phyloP scores from a whole-genome alignment of 1,140 invertebrate species.

The Polyergus mexicanus region DNA sequence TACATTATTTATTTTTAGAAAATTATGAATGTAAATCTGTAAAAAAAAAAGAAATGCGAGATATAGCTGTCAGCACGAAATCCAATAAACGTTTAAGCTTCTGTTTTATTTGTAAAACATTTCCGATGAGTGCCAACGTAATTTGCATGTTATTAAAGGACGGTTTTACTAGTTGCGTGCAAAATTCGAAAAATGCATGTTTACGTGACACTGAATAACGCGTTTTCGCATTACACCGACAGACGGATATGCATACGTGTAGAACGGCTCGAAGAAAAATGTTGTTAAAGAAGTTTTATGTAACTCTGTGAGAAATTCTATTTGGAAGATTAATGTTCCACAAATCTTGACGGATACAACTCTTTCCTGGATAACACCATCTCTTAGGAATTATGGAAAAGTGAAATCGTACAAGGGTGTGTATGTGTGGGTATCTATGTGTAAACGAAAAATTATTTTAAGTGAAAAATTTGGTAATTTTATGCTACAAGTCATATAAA shows the following conservation, averaged over 20 bases:
- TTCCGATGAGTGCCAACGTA: constrained; percentile 52
- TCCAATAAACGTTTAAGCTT: constrained; percentile 54
- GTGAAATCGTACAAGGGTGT: neutral
- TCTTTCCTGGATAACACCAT: constrained; percentile 57
- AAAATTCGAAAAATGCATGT: constrained; percentile 59
- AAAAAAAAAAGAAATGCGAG: neutral
- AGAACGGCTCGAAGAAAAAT: constrained; percentile 57
- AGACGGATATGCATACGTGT: constrained; percentile 45
- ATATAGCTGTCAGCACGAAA: constrained; percentile 19
- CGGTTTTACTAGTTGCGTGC: constrained; percentile 26
- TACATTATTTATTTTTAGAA: constrained; percentile 3
- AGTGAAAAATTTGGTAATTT: neutral
- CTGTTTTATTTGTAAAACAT: constrained; percentile 43
- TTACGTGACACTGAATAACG: constrained; percentile 64
- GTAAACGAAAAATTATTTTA: constrained; percentile 32
- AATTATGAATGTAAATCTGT: constrained; percentile 31
- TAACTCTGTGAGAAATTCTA: constrained; percentile 64
- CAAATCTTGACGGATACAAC: constrained; percentile 62
- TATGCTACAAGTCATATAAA: neutral
- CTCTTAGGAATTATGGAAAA: constrained; percentile 60
- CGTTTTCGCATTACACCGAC: constrained; percentile 48
- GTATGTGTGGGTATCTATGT: too few species aligned
- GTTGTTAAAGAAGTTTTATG: constrained; percentile 63
- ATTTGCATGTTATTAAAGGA: constrained; percentile 61
- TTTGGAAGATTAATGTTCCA: constrained; percentile 62